These are phyloP conservation scores for Nasonia longicornis DNA, from an alignment of 1,140 invertebrate genomes.

Conservation along the genomic window DNA sequence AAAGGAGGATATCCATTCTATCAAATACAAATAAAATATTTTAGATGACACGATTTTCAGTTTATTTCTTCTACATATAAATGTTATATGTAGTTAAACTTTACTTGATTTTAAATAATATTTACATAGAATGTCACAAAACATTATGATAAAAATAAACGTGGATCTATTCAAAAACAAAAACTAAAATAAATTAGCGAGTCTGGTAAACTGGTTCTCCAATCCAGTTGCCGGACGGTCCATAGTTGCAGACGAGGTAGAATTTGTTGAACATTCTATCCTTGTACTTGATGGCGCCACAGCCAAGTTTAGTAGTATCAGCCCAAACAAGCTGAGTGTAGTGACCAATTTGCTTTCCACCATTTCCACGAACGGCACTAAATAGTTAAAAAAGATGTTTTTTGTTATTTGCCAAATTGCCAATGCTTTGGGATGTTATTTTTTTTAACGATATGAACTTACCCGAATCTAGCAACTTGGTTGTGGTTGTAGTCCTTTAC, in stretches of 20 bases:
- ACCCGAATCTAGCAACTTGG: constrained; percentile 29
- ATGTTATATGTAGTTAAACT: no score
- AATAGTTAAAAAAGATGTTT: neutral
- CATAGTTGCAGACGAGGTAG: constrained; percentile 64
- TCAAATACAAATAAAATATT: no score
- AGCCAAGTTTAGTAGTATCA: constrained; percentile 62
- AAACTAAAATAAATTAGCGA: neutral
- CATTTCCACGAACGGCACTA: neutral
- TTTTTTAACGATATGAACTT: neutral
- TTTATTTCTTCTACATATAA: no score
- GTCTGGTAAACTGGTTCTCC: constrained; percentile 41
- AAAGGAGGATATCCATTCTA: no score
- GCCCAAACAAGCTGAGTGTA: constrained; percentile 67
- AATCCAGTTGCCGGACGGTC: constrained; percentile 59
- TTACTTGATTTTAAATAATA: no score
- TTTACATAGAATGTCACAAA: no score
- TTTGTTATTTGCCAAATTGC: no score
- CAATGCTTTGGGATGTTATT: no score
- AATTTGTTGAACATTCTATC: neutral
- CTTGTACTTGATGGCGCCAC: constrained; percentile 47
- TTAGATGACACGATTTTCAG: no score
- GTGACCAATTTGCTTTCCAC: constrained; percentile 43
- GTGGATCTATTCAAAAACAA: neutral
- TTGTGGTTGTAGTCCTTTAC: constrained; percentile 32
- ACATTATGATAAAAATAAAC: no score